Base-by-base conservation (phyloP, 2,888 invertebrate species). In the Nemoura dubitans region DNA sequence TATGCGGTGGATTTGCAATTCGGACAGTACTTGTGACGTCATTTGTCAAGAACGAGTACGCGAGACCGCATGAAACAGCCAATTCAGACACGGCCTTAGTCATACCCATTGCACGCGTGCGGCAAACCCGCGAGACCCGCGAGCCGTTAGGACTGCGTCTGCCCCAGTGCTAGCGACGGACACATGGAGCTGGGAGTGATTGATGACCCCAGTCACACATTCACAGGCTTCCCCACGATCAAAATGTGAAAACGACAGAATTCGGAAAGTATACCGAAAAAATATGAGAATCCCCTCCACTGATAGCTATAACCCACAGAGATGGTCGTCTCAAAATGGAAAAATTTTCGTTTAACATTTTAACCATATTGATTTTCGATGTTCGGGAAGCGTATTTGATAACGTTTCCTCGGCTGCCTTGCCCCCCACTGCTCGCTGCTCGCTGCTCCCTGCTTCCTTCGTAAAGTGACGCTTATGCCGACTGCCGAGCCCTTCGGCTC, bases 301-400 rank as follows among this genome's bases (percentile, higher is more conserved):
- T 59, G 59, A 59, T 59, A 59, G 21, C 3, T 59, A 59, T 59
- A 59, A 21, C 2, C 2, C 21, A 21, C 59, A 59, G 59, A 7
- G 59, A 59, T 59, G 36, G 36, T 36, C 59, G 59, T 21, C 59
- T 21, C 21, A 21, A 59, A 59, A 21, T 59, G 59, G 21, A 59
- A 59, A 59, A 59, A 3, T 16, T 59, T 59, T 59, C 59, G 2
- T 59, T 59, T 21, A 7, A 59, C 59, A 59, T 7, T 59, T 59
- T 59, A 83, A 77, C 36, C 36, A 42, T 84, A 86, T 86, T 84
- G 86, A 86, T 86, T 84, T 86, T 84, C 86, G 84, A 86, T 84
- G 76, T 84, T 86, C 84, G 27, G 42, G 77, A 27, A 84, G 83
- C 78, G 28, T 83, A 83, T 77, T 84, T 77, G 83, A 86, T 86